Percentiles rank a stretch among this genome's conserved stretches.
Conservation (phyloP, 30 jellyfish, hydroid and myxozoan species). For the Cassiopea andromeda region DNA sequence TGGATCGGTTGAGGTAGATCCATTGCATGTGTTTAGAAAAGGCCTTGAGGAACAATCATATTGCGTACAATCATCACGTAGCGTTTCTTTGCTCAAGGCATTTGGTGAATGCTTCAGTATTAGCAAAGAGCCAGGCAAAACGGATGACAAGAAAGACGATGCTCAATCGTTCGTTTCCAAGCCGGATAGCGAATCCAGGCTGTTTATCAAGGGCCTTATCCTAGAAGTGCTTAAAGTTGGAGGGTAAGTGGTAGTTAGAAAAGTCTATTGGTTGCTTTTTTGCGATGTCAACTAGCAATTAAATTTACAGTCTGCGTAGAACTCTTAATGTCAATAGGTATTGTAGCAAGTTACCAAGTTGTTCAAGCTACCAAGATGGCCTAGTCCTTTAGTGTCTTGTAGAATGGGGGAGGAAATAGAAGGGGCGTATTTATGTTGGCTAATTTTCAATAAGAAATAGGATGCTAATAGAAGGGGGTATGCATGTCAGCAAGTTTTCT, state of each 20-base stretch:
- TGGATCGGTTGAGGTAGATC: background rate
- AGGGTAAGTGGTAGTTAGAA: constrained; percentile 9
- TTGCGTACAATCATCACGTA: background rate
- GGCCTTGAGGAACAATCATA: background rate
- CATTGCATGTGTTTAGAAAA: background rate
- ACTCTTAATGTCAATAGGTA: background rate
- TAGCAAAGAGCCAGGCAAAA: background rate
- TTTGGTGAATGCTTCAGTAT: background rate
- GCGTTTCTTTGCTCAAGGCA: constrained; percentile 24
- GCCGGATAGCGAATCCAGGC: background rate
- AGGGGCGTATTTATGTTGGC: too few relatives aligned
- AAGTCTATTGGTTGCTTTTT: background rate
- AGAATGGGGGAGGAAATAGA: too few relatives aligned
- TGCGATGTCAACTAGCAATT: background rate
- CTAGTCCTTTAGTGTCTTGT: too few relatives aligned
- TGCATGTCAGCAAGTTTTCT: too few relatives aligned
- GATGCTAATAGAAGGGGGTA: too few relatives aligned
- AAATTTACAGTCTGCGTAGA: background rate
- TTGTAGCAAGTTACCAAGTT: background rate
- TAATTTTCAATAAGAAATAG: too few relatives aligned
- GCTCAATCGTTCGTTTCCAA: background rate
- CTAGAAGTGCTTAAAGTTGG: constrained; percentile 15
- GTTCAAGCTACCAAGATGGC: background rate
- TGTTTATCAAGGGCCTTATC: constrained; percentile 1
- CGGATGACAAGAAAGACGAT: background rate